Conservation (phyloP, 2,888 invertebrate species). For the Oscheius sp. region DNA sequence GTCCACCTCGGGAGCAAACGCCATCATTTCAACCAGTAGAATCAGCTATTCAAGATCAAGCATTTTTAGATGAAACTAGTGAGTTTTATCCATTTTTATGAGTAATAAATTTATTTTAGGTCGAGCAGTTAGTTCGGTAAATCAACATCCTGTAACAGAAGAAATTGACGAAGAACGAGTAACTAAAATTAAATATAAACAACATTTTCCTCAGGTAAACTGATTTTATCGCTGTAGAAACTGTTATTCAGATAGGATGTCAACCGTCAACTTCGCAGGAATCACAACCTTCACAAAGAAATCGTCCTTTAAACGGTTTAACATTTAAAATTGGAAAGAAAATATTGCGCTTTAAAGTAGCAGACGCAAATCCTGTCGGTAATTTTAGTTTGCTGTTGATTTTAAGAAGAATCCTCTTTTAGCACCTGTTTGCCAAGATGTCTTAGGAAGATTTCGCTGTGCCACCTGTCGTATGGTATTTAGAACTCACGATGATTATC, state of each 20-base stretch:
- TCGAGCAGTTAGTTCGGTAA: constrained; percentile 24
- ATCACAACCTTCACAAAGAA: background rate
- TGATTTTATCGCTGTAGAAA: background rate
- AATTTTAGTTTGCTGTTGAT: background rate
- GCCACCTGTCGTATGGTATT: constrained; percentile 7
- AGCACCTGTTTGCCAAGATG: constrained; percentile 7
- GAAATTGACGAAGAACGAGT: background rate
- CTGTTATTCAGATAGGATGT: constrained; percentile 1
- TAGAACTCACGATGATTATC: background rate
- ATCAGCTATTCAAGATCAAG: background rate
- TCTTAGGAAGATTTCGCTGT: constrained; percentile 26
- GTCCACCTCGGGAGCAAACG: background rate
- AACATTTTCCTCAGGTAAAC: background rate
- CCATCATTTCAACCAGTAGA: background rate
- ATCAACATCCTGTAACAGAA: background rate
- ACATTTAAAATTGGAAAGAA: constrained; percentile 51
- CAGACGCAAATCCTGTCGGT: constrained; percentile 35
- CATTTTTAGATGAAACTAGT: constrained; percentile 32
- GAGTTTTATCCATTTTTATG: background rate
- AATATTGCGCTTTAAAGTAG: constrained; percentile 53
- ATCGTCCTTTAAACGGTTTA: constrained; percentile 30
- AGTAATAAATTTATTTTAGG: background rate
- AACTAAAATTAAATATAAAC: background rate
- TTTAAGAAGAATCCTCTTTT: background rate
- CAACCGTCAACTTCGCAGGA: constrained; percentile 20